Evolutionary conservation across 2,888 invertebrate species (phyloP).

Genomic region (Amphiduros pacificus): DNA sequence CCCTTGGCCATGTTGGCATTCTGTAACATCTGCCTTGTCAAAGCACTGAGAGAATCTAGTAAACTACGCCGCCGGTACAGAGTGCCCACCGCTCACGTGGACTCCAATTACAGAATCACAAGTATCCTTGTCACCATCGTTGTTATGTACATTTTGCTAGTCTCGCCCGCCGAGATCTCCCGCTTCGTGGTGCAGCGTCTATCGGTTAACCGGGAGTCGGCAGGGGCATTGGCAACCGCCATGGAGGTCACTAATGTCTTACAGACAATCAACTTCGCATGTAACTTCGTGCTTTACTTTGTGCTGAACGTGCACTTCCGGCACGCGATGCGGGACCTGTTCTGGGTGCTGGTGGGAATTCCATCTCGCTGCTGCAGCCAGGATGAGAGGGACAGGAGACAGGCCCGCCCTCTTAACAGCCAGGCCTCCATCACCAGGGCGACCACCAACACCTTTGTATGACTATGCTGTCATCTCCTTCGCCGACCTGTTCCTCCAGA

Average conservation of each 20-base stretch:
- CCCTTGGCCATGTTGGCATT: constrained; percentile 47
- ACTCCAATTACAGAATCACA: constrained; percentile 43
- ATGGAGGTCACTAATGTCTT: constrained; percentile 29
- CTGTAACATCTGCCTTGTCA: constrained; percentile 51
- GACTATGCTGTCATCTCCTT: too few relatives aligned
- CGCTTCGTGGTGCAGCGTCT: constrained; percentile 33
- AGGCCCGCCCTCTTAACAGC: constrained; percentile 2
- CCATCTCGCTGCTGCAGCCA: constrained; percentile 10
- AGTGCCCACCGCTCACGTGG: constrained; percentile 37
- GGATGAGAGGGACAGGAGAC: neutral
- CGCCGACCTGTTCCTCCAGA: too few relatives aligned
- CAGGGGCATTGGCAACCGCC: constrained; percentile 14
- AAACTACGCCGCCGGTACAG: constrained; percentile 41
- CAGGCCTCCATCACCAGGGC: constrained; percentile 10
- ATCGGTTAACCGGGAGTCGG: neutral
- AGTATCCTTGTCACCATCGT: constrained; percentile 52
- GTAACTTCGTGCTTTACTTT: constrained; percentile 30
- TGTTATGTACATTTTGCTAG: constrained; percentile 52
- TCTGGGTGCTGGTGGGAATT: constrained; percentile 10
- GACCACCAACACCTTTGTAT: constrained; percentile 1
- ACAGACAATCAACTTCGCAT: constrained; percentile 30
- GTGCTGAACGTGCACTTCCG: constrained; percentile 31
- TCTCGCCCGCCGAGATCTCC: constrained; percentile 53
- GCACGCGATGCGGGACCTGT: constrained; percentile 21
- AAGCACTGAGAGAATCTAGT: constrained; percentile 48